phyloP scores from a whole-genome alignment of 1,140 invertebrate species.

The Papilio machaon region DNA sequence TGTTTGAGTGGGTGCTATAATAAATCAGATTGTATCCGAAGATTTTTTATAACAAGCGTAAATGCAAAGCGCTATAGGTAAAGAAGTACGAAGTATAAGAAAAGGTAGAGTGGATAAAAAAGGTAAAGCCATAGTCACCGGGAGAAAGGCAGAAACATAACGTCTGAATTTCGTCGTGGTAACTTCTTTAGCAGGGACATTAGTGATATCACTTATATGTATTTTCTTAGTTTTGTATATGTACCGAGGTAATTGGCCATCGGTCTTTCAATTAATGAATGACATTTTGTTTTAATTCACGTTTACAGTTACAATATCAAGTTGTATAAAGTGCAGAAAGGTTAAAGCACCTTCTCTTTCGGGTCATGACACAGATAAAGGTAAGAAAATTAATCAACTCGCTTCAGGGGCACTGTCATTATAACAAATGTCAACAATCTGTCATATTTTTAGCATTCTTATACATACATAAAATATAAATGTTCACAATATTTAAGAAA shows the following conservation, averaged over 20 bases:
- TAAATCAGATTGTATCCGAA: background rate
- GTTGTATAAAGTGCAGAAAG: constrained; percentile 13
- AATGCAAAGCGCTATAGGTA: background rate
- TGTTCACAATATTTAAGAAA: background rate
- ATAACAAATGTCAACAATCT: constrained; percentile 18
- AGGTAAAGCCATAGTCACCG: no score
- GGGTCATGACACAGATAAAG: constrained; percentile 16
- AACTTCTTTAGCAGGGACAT: background rate
- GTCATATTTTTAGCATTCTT: background rate
- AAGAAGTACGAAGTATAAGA: background rate
- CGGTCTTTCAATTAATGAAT: background rate
- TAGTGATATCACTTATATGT: background rate
- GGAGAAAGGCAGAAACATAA: no score
- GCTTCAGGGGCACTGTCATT: background rate
- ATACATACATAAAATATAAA: background rate
- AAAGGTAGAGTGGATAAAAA: background rate
- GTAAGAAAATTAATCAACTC: constrained; percentile 9
- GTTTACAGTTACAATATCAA: constrained; percentile 4
- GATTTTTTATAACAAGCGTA: background rate
- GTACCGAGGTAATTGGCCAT: background rate
- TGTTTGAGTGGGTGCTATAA: background rate
- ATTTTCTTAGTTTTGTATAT: background rate
- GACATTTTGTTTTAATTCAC: background rate
- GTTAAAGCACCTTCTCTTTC: constrained; percentile 4
- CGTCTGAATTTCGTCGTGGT: no score